Base-by-base conservation (phyloP, 2,797 vertebrate species). In the Gymnoscopelus microlampas region DNA sequence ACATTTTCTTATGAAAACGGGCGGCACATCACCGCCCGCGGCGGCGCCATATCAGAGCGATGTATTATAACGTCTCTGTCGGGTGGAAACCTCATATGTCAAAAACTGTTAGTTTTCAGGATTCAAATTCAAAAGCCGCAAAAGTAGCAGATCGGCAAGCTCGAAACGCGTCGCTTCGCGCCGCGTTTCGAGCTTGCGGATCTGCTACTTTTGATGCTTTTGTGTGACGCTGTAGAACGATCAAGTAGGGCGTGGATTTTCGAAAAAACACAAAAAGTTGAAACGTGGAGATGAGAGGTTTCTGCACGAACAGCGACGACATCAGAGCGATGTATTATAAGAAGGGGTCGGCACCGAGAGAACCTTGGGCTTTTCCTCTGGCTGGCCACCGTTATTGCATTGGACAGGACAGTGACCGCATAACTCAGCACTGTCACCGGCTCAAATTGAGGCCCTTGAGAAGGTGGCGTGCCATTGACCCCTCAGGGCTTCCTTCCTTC, bases 401-500 rank as follows among this genome's bases (percentile, higher is more conserved):
- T 84, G 87, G 91, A 92, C 92, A 92, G 86, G 86, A 91, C 70
- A 77, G 79, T 82, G 86, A 85, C 88, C 87, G 85, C 86, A 89
- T 89, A 91, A 88, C 88, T 93, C 91, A 91, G 74, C 84, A 71
- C 79, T 85, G 88, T 91, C 89, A 81, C 60, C 71, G 19, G 83
- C 70, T 84, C 80, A 89, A 81, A 90, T 80, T 77, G 78, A 88
- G 81, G 81, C 77, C 76, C 81, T 74, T 70, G 68, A 80, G 66
- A 82, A 83, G 81, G 63, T 62, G 72, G 68, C 69, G 69, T 69
- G 61, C 63, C 56, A 14, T 49, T 87, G 88, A 90, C 87, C 86
- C 80, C 35, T 66, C 26, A 29, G 54, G 71, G 85, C 76, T 74
- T 75, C 68, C 70, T 76, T 80, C 72, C 39, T 53, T 7, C 53